phyloP scores from a whole-genome alignment of 1,140 invertebrate genomes.

The Drosophila tropicalis region DNA sequence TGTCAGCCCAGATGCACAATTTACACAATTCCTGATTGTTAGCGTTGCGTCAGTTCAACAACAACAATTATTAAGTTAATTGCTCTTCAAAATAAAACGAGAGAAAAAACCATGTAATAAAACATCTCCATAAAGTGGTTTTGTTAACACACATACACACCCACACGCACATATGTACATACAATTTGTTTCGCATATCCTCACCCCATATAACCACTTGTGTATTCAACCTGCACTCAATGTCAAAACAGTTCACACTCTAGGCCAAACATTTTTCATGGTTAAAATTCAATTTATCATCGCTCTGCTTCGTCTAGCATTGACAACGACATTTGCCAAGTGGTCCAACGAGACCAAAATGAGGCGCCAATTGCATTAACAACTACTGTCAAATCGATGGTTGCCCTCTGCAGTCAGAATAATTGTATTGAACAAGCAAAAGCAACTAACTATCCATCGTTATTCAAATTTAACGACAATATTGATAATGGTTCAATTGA shows the following conservation, averaged over 20 bases:
- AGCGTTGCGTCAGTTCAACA: slow-evolving; percentile 11
- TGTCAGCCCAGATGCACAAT: slow-evolving; percentile 27
- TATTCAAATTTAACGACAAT: slow-evolving; percentile 10
- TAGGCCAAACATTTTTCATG: slow-evolving; percentile 7
- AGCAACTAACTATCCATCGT: neutral
- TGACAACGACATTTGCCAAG: neutral
- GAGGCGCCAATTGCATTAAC: slow-evolving; percentile 17
- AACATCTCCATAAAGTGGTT: slow-evolving; percentile 11
- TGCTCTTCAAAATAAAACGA: slow-evolving; percentile 13
- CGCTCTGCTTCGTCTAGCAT: neutral
- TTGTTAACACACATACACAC: slow-evolving; percentile 15
- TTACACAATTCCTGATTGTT: slow-evolving; percentile 44
- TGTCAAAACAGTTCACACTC: slow-evolving; percentile 17
- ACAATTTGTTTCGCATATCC: slow-evolving; percentile 9
- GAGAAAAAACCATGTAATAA: slow-evolving; percentile 23
- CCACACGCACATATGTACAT: slow-evolving; percentile 18
- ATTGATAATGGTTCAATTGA: neutral
- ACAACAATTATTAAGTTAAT: slow-evolving; percentile 21
- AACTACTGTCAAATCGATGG: slow-evolving; percentile 2
- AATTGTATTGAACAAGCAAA: slow-evolving; percentile 6
- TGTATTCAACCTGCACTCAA: slow-evolving; percentile 19
- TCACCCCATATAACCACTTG: neutral
- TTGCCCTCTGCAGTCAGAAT: neutral
- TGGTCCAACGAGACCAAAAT: slow-evolving; percentile 4
- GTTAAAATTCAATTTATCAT: slow-evolving; percentile 11